A percentile compares a stretch with the other conserved stretches of the same genome.
Conservation (phyloP, 2,888 invertebrate genomes). For the Hirtodrosophila cameraria region DNA sequence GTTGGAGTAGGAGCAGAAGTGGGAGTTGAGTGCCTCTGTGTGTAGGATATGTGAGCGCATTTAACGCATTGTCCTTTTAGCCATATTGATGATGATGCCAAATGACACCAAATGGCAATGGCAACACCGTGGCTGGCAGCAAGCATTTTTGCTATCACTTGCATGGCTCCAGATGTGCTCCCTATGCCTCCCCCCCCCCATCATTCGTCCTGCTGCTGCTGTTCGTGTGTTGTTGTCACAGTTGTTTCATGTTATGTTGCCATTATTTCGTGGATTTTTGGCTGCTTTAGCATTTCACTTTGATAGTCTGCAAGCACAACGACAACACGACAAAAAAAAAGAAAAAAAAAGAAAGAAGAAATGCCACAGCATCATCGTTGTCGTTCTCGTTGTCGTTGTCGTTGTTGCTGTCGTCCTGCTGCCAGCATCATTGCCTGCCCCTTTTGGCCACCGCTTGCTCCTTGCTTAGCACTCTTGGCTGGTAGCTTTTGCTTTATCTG, state of each 20-base stretch:
- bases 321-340: constrained; percentile 1
- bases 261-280: constrained; percentile 80
- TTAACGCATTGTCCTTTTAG: constrained; percentile 81
- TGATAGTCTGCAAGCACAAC: constrained; percentile 64
- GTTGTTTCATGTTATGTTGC: constrained; percentile 80
- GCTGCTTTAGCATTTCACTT: constrained; percentile 81
- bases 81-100: constrained; percentile 80
- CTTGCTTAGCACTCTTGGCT: constrained; percentile 32
- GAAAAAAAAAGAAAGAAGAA: constrained; percentile 18
- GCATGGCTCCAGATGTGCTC: constrained; percentile 46
- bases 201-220: background rate
- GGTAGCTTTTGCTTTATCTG: constrained; percentile 79
- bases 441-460: background rate
- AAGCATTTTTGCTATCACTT: constrained; percentile 75
- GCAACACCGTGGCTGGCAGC: constrained; percentile 75
- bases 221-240: constrained; percentile 69
- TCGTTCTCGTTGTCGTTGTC: constrained; percentile 1
- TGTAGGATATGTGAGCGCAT: constrained; percentile 57
- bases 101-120: constrained; percentile 77
- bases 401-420: constrained; percentile 7
- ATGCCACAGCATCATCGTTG: constrained; percentile 43
- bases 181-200: background rate
- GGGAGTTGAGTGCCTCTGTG: constrained; percentile 23
- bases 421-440: too few species aligned
- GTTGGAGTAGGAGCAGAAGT: background rate